Percentiles rank a stretch among this genome's conserved stretches.
These are phyloP conservation scores for Chrysochloris asiatica DNA, from an alignment of 2,113 vertebrate genomes.

Conservation along the genomic window DNA sequence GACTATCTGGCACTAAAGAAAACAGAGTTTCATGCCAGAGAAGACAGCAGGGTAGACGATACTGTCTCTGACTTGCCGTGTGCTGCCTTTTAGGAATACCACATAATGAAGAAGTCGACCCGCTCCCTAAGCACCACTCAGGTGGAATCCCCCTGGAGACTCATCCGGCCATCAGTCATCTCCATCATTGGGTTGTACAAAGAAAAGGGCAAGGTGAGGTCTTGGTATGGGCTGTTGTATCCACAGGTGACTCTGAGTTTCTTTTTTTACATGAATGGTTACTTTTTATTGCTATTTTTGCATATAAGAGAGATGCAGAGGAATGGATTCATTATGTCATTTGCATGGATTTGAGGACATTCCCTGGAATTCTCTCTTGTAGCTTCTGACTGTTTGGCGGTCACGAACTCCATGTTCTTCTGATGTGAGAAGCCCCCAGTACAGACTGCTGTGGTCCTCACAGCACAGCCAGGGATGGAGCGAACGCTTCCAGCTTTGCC, in stretches of 20 bases:
- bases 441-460: background rate
- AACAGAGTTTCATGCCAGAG: background rate
- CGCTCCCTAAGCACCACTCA: constrained; percentile 96
- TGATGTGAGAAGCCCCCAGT: background rate
- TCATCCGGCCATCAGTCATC: constrained; percentile 97
- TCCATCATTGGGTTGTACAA: constrained; percentile 99
- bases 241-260: background rate
- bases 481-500: constrained; percentile 16
- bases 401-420: background rate
- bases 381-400: background rate
- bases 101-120: constrained; percentile 95
- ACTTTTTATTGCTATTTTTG: background rate
- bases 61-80: background rate
- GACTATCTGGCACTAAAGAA: background rate
- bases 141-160: constrained; percentile 97
- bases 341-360: background rate
- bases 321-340: background rate
- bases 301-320: background rate
- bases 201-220: constrained; percentile 96
- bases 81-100: constrained; percentile 89
- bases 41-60: background rate
- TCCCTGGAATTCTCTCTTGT: background rate
- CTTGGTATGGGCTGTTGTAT: background rate
- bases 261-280: background rate
- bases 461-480: background rate